These are phyloP conservation scores for Vicugna pacos DNA, from an alignment of 2,113 vertebrate species.

Conservation along the genomic window DNA sequence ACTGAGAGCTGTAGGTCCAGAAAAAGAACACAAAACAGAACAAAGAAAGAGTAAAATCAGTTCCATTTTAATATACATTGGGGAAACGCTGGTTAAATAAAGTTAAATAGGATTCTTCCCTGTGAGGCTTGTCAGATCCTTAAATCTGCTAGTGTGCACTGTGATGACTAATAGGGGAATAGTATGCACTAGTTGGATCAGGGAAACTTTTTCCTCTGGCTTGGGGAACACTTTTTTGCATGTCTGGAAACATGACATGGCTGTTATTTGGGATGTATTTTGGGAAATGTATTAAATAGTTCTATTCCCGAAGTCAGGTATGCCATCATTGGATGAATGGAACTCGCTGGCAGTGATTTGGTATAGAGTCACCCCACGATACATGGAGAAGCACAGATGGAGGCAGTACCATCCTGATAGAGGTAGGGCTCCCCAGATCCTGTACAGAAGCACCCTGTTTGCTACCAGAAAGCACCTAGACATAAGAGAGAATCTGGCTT, in stretches of 20 bases:
- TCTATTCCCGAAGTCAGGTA: background rate
- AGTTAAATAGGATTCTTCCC: conserved; percentile 41
- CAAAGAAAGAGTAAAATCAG: conserved; percentile 6
- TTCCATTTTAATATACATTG: conserved; percentile 29
- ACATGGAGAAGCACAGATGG: background rate
- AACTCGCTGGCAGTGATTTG: background rate
- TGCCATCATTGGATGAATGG: background rate
- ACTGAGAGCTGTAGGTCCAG: background rate
- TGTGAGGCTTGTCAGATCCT: conserved; percentile 43
- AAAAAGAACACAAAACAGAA: conserved; percentile 8
- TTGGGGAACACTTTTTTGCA: background rate
- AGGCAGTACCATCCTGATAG: background rate
- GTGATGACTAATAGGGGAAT: conserved; percentile 13
- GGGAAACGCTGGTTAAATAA: background rate
- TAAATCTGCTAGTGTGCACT: conserved; percentile 29
- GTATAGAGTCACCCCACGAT: background rate
- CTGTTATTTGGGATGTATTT: background rate
- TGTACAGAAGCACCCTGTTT: background rate
- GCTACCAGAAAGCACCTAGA: background rate
- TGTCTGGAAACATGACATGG: background rate
- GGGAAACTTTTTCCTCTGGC: background rate
- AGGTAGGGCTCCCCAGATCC: background rate
- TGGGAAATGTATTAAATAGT: conserved; percentile 16
- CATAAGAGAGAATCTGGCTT: background rate
- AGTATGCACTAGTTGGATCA: background rate